Conservation (phyloP, 2,888 invertebrate species). For the Deroplatys truncata region DNA sequence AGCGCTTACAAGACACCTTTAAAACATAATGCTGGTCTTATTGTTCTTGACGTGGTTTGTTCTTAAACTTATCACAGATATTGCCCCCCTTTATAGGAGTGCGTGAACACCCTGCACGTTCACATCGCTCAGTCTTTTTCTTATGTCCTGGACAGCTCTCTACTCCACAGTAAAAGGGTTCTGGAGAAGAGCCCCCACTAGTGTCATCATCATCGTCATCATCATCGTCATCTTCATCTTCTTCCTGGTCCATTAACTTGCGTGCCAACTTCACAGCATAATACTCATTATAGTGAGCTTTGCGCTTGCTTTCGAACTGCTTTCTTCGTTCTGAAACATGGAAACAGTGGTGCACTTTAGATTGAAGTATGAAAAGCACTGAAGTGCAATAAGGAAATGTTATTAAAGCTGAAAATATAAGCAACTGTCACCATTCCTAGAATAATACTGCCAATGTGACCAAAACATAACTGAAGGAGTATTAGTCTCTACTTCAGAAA, state of each 20-base stretch:
- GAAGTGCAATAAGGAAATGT: background rate
- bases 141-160: conserved; percentile 8
- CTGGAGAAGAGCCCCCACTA: conserved; percentile 1
- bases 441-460: no score
- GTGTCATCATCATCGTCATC: conserved; percentile 41
- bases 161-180: conserved; percentile 1
- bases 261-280: conserved; percentile 89
- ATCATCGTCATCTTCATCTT: conserved; percentile 72
- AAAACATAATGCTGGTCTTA: background rate
- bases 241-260: conserved; percentile 85
- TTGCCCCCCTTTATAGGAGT: background rate
- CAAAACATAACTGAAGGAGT: no score
- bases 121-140: background rate
- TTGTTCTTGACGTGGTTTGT: background rate
- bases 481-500: no score
- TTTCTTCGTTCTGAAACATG: conserved; percentile 57
- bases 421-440: no score
- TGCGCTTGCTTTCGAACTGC: conserved; percentile 88
- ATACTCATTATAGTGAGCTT: conserved; percentile 97
- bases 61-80: background rate
- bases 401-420: no score
- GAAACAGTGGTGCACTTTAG: background rate
- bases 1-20: background rate
- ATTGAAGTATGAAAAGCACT: background rate
- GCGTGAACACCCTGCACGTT: background rate